phyloP scores from a whole-genome alignment of 2,113 vertebrate genomes.

The Fulica atra region DNA sequence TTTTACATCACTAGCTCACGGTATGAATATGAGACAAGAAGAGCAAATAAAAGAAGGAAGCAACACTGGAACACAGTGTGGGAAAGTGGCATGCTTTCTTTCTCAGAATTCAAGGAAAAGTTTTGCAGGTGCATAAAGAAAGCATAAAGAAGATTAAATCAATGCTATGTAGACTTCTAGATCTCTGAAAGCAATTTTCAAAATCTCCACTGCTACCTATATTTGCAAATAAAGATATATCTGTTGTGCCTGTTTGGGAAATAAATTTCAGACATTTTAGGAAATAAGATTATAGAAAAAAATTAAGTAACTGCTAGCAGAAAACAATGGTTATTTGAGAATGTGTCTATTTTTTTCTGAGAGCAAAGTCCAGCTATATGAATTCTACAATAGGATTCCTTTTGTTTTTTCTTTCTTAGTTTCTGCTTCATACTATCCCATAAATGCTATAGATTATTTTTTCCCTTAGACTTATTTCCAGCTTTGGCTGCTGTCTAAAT shows the following conservation, averaged over 20 bases:
- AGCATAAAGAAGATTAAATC: not conserved
- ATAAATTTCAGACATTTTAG: not conserved
- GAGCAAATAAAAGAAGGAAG: not conserved
- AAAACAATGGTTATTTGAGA: not conserved
- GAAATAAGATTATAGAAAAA: not conserved
- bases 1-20: not conserved
- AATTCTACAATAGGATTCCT: not conserved
- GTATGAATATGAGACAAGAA: not conserved
- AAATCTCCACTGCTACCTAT: not conserved
- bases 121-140: not conserved
- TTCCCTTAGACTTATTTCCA: not conserved
- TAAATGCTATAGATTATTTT: not conserved
- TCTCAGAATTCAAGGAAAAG: not conserved
- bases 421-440: not conserved
- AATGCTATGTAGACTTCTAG: not conserved
- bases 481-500: not conserved
- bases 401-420: not conserved
- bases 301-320: not conserved
- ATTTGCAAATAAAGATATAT: not conserved
- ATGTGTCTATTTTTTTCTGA: not conserved
- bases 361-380: not conserved
- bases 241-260: not conserved
- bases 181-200: not conserved
- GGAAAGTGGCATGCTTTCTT: not conserved
- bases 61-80: rapidly evolving